Evolutionary conservation across 2,888 invertebrate genomes (phyloP).

Genomic region (Pelosia muscerda): DNA sequence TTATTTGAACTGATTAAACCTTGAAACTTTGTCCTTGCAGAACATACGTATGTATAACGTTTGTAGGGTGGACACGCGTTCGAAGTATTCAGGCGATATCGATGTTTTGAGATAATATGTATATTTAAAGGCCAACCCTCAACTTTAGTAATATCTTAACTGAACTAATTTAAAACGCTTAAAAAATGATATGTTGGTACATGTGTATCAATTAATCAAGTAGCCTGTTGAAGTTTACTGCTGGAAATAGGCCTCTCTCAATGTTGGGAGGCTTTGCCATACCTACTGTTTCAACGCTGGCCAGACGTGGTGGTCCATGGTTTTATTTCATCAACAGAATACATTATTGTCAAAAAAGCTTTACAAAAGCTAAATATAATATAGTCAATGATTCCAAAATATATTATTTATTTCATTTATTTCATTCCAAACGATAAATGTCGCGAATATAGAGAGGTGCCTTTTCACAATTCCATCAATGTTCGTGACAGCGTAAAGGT

Average conservation of each 20-base stretch:
- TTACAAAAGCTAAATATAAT: neutral
- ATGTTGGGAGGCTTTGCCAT: no score
- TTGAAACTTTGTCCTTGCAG: slow-evolving; percentile 26
- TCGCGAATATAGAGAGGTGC: slow-evolving; percentile 33
- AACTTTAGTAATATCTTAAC: neutral
- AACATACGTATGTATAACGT: neutral
- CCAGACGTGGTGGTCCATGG: no score
- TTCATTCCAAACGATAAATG: slow-evolving; percentile 40
- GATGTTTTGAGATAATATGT: neutral
- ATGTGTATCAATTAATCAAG: no score
- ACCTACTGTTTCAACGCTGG: no score
- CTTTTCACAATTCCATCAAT: slow-evolving; percentile 49
- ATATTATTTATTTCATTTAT: slow-evolving; percentile 34
- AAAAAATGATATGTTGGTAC: neutral
- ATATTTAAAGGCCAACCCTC: no score
- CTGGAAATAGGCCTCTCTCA: no score
- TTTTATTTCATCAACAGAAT: neutral
- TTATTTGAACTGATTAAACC: slow-evolving; percentile 27
- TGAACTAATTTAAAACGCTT: neutral
- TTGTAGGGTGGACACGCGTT: neutral
- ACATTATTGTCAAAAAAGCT: neutral
- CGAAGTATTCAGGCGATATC: neutral
- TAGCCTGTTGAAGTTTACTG: no score
- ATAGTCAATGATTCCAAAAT: neutral
- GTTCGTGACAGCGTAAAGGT: slow-evolving; percentile 39